Evolutionary conservation across 2,888 invertebrate species (phyloP).

Genomic region (Sarcophaga caerulescens): DNA sequence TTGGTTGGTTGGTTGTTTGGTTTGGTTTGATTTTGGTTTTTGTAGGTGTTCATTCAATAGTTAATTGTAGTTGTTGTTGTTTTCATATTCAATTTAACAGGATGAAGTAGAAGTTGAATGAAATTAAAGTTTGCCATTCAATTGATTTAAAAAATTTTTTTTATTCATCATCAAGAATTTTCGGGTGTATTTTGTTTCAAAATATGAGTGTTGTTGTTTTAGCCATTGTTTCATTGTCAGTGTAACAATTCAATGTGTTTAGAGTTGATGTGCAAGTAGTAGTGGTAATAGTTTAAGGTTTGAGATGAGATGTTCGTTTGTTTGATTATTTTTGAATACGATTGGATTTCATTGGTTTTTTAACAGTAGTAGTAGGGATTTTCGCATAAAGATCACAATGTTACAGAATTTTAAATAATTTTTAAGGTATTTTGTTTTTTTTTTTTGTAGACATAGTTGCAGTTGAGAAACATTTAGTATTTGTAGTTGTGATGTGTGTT

Average conservation of each 20-base stretch:
- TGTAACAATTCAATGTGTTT: conserved; percentile 46
- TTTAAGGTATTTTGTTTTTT: conserved; percentile 11
- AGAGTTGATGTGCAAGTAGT: conserved; percentile 17
- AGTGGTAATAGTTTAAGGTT: conserved; percentile 17
- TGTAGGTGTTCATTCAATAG: conserved; percentile 48
- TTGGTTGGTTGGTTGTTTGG: conserved; percentile 10
- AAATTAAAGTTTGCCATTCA: conserved; percentile 45
- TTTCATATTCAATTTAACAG: conserved; percentile 11
- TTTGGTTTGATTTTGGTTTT: conserved; percentile 32
- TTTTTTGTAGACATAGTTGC: conserved; percentile 60
- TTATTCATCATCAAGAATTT: conserved; percentile 25
- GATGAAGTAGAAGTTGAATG: conserved; percentile 29
- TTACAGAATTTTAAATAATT: conserved; percentile 24
- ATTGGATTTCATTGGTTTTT: conserved; percentile 27
- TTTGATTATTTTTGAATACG: conserved; percentile 13
- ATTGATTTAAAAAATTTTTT: conserved; percentile 30
- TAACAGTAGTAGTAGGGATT: conserved; percentile 7
- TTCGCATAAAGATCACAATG: conserved; percentile 38
- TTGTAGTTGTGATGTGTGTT: conserved; percentile 51
- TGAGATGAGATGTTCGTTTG: neutral
- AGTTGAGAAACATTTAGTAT: conserved; percentile 64
- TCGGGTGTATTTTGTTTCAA: neutral
- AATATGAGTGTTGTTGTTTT: conserved; percentile 33
- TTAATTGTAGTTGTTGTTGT: conserved; percentile 3
- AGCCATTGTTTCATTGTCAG: conserved; percentile 49